Base-by-base conservation (phyloP, 1,140 invertebrate species). In the Forficula auricularia region DNA sequence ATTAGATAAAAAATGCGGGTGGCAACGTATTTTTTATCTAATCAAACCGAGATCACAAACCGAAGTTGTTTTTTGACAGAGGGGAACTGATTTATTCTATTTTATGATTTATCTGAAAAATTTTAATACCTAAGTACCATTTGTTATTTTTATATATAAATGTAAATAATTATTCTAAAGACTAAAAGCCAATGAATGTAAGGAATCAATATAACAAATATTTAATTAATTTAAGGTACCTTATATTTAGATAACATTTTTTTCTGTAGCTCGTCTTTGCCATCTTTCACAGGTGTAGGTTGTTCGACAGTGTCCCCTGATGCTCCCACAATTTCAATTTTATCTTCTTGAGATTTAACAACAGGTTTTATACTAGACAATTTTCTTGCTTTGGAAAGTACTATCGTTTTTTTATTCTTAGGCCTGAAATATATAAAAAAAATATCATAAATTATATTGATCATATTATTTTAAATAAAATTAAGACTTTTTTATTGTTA, bases 341-440 rank as follows among this genome's bases (percentile, higher is more conserved):
- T 57, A 46, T 59, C 59, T 6, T 63, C 50, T 48, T 64, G 52
- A 6, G 45, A 40, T 42, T 8, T 38, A 32, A 62, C n/a, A n/a
- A n/a, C n/a, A n/a, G n/a, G 43, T 40, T 46, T 40, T n/a, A 62
- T 51, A 44, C 73, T 70, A 20, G 62, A 69, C 44, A 77, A 55
- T 55, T 75, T 78, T 54, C 79, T 82, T 6, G 78, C 77, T 58
- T 73, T 73, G 3, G 77, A 78, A 22, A 53, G 38, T 9, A 50
- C 44, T 20, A 53, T 38, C n/a, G 45, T 37, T 48, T 50, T 53
- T 48, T 46, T 47, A 35, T 42, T 45, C 15, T 40, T 42, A 4
- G 47, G 42, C 42, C 51, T 52, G 15, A 47, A 48, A 38, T 45
- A 48, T 46, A 44, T 50, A 32, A 32, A 32, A 8, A 32, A 32